phyloP scores from a whole-genome alignment of 37 sponge, comb jelly and placozoan genomes.

The Mnemiopsis leidyi region DNA sequence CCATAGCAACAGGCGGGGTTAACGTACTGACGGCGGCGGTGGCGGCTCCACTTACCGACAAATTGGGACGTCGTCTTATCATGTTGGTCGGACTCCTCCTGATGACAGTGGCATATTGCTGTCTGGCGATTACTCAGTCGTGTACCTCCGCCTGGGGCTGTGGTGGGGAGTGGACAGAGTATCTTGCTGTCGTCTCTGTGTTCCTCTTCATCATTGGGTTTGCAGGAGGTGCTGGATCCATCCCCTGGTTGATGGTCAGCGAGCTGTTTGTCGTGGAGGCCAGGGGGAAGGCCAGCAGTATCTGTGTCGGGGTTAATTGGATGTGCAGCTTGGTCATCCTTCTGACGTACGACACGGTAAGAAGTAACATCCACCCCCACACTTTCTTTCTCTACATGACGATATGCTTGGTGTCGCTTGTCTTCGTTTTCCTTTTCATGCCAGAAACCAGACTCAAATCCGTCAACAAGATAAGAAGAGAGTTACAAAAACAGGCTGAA shows the following conservation, averaged over 20 bases:
- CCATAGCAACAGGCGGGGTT: not conserved
- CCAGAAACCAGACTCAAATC: conserved; percentile 10
- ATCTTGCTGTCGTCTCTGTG: conserved; percentile 15
- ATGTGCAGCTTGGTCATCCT: not conserved
- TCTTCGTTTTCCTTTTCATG: not conserved
- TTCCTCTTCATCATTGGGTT: conserved; percentile 55
- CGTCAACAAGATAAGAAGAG: not conserved
- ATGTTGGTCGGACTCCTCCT: not conserved
- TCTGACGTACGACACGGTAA: not conserved
- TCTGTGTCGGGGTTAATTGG: conserved; percentile 37
- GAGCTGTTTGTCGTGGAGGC: not conserved
- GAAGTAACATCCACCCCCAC: not conserved
- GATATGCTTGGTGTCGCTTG: not conserved
- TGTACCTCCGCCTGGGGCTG: conserved; percentile 1
- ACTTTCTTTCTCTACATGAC: conserved; percentile 20
- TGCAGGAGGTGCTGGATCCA: conserved; percentile 10
- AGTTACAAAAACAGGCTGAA: not conserved
- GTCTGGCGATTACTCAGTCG: conserved; percentile 24
- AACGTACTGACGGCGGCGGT: not conserved
- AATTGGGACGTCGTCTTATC: conserved; percentile 8
- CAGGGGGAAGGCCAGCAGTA: conserved; percentile 5
- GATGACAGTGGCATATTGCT: not conserved
- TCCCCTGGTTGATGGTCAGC: conserved; percentile 47
- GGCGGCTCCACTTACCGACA: not conserved
- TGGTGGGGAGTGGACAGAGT: not conserved